Evolutionary conservation across 2,888 invertebrate genomes (phyloP).

Genomic region (Norana najaformis): DNA sequence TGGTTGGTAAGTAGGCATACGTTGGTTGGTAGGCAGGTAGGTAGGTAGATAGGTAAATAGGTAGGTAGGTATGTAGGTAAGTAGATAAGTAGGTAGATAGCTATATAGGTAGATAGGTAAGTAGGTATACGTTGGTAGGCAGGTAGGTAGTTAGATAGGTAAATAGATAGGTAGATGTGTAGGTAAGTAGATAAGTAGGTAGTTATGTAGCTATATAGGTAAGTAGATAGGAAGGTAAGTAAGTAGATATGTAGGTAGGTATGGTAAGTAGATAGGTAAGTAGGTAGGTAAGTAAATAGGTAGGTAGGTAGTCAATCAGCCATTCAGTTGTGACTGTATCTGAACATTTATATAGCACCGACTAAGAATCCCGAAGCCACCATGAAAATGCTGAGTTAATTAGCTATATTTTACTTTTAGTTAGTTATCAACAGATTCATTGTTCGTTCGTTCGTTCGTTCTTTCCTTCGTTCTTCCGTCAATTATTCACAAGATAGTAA

Average conservation of each 20-base stretch:
- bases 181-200: background rate
- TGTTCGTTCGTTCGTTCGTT: background rate
- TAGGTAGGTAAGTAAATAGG: background rate
- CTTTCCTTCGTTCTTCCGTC: background rate
- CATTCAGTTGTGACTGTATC: no score
- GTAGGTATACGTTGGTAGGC: no score
- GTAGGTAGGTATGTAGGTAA: no score
- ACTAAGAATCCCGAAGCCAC: no score
- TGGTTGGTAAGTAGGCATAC: no score
- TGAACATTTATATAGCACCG: no score
- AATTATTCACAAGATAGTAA: background rate
- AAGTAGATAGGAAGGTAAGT: background rate
- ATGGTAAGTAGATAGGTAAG: no score
- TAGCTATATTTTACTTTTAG: background rate
- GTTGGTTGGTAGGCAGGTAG: background rate
- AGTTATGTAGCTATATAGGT: no score
- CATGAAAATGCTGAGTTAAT: background rate
- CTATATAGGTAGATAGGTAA: background rate
- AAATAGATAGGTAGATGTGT: no score
- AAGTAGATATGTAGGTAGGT: background rate
- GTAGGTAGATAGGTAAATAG: background rate
- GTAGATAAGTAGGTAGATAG: no score
- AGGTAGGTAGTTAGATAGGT: no score
- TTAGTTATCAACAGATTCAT: background rate
- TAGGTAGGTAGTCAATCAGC: no score